Conservation (phyloP, 2,888 invertebrate genomes). For the Ecliptopera silaceata region DNA sequence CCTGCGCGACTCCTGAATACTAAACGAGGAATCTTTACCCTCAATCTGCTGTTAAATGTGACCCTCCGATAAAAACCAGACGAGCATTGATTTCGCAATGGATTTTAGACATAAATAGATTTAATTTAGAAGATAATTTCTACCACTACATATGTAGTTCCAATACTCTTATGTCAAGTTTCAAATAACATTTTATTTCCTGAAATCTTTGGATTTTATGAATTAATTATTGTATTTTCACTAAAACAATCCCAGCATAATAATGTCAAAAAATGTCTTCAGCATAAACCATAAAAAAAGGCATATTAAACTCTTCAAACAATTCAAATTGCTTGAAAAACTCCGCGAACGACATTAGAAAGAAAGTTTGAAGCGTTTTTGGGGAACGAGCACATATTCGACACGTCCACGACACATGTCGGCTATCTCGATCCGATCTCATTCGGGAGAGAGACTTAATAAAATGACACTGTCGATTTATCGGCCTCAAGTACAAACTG, state of each 20-base stretch:
- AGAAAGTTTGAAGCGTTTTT: conserved; percentile 44
- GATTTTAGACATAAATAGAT: conserved; percentile 10
- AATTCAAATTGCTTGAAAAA: conserved; percentile 20
- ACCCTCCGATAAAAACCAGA: conserved; percentile 57
- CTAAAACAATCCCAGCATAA: too few relatives aligned
- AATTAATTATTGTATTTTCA: too few relatives aligned
- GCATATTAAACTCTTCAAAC: background rate
- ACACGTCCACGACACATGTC: conserved; percentile 71
- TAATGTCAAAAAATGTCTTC: too few relatives aligned
- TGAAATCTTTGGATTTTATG: too few relatives aligned
- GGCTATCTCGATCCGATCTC: conserved; percentile 63
- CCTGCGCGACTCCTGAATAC: conserved; percentile 60
- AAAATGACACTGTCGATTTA: conserved; percentile 63
- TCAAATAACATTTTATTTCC: too few relatives aligned
- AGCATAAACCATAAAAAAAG: background rate
- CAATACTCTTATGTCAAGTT: too few relatives aligned
- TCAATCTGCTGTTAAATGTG: conserved; percentile 65
- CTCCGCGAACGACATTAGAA: conserved; percentile 39
- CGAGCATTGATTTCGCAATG: conserved; percentile 63
- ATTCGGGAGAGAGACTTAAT: conserved; percentile 70
- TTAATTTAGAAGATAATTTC: too few relatives aligned
- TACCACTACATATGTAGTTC: too few relatives aligned
- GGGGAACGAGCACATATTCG: conserved; percentile 28
- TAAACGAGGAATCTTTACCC: conserved; percentile 72
- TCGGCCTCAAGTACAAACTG: conserved; percentile 8